phyloP scores from a whole-genome alignment of 2,797 vertebrate genomes.

The Taenioides sp. region DNA sequence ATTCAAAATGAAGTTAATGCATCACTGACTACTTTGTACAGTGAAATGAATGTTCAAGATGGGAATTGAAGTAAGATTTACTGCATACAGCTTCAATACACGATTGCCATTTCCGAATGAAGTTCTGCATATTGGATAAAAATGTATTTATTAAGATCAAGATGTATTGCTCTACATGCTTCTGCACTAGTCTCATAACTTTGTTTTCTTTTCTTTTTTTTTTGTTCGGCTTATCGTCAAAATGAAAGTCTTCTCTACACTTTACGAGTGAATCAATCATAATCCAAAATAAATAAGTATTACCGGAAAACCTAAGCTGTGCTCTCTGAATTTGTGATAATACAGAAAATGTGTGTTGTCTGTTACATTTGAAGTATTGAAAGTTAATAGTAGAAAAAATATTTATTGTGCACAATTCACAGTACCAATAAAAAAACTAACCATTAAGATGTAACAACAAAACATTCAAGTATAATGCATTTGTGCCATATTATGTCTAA shows the following conservation, averaged over 20 bases:
- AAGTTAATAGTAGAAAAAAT: constrained; percentile 30
- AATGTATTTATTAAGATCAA: too few relatives aligned
- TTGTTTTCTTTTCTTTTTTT: neutral
- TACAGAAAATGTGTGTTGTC: too few relatives aligned
- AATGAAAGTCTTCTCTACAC: neutral
- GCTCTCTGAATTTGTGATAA: neutral
- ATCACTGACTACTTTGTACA: constrained; percentile 1
- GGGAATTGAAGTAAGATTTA: neutral
- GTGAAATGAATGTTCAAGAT: constrained; percentile 6
- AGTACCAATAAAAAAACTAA: constrained; percentile 20
- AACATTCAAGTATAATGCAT: constrained; percentile 7
- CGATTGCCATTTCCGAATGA: neutral
- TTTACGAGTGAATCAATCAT: neutral
- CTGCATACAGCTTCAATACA: neutral
- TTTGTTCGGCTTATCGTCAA: neutral
- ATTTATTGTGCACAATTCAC: constrained; percentile 44
- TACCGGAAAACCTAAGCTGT: neutral
- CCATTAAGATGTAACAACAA: neutral
- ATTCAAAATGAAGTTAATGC: neutral
- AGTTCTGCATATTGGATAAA: neutral
- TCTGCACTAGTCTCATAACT: neutral
- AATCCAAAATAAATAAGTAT: constrained; percentile 21
- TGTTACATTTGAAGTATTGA: neutral
- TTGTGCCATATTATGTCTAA: neutral
- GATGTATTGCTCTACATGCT: neutral